A percentile compares a stretch with the other conserved stretches of the same genome.
Evolutionary conservation across 2,888 invertebrate genomes (phyloP).

Genomic region (Auanema sp.): DNA sequence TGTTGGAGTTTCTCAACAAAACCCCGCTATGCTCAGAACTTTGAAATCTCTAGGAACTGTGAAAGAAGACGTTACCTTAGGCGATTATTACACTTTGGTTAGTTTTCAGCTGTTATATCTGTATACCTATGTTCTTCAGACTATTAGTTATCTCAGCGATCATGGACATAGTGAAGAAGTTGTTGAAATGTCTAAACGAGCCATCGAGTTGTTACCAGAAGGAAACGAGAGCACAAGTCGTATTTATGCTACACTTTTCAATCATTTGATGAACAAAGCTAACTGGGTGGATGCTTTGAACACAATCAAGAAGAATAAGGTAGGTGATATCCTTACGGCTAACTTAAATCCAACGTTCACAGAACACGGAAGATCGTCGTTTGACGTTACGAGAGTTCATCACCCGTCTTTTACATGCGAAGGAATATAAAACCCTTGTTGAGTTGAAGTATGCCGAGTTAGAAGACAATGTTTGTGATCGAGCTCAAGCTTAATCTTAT

Average conservation of each 20-base stretch:
- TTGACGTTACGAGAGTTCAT: constrained; percentile 12
- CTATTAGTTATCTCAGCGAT: constrained; percentile 44
- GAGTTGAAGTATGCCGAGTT: constrained; percentile 12
- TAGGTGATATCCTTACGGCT: background rate
- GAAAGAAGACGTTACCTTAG: constrained; percentile 15
- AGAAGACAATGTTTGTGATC: constrained; percentile 13
- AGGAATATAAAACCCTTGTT: constrained; percentile 14
- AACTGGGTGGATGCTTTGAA: constrained; percentile 47
- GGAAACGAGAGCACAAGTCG: constrained; percentile 28
- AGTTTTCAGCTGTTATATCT: background rate
- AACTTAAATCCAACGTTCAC: background rate
- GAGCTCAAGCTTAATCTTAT: background rate
- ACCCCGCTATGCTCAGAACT: constrained; percentile 41
- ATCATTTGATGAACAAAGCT: constrained; percentile 33
- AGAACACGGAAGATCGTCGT: background rate
- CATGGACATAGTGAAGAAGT: constrained; percentile 43
- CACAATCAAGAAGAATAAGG: constrained; percentile 17
- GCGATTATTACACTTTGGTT: constrained; percentile 21
- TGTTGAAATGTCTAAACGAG: constrained; percentile 36
- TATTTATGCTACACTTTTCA: constrained; percentile 52
- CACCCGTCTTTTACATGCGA: constrained; percentile 6
- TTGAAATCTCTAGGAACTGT: constrained; percentile 17
- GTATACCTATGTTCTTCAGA: constrained; percentile 13
- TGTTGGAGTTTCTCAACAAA: constrained; percentile 31
- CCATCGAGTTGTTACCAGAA: constrained; percentile 30